These are phyloP conservation scores for Battus philenor DNA, from an alignment of 1,140 invertebrate species.

Conservation along the genomic window DNA sequence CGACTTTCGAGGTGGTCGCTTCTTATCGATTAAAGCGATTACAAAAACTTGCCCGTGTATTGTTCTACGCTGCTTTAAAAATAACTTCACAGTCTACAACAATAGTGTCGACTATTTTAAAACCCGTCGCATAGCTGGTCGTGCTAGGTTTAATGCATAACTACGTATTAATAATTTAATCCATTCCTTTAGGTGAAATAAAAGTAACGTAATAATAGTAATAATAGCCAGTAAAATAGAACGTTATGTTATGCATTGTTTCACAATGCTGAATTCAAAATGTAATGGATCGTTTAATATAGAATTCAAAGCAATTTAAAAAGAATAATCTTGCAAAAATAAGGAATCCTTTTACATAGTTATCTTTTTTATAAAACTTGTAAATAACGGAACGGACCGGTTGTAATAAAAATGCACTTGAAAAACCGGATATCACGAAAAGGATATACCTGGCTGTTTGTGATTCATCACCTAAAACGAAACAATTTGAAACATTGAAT, in stretches of 20 bases:
- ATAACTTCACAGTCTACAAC: constrained; percentile 39
- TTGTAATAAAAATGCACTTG: constrained; percentile 8
- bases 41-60: constrained; percentile 37
- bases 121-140: no score
- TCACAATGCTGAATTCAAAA: constrained; percentile 23
- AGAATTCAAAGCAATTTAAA: neutral
- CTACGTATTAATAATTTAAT: no score
- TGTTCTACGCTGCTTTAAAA: constrained; percentile 39
- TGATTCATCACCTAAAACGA: constrained; percentile 8
- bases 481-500: neutral
- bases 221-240: constrained; percentile 16
- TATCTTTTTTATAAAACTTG: constrained; percentile 8
- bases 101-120: no score
- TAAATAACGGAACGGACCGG: constrained; percentile 9
- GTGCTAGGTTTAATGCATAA: no score
- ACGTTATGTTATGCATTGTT: constrained; percentile 29
- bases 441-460: constrained; percentile 1
- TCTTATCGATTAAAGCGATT: constrained; percentile 34
- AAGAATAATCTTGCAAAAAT: neutral
- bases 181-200: constrained; percentile 18
- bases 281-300: constrained; percentile 25
- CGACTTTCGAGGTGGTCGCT: constrained; percentile 31
- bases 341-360: neutral
- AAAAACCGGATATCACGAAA: constrained; percentile 7
- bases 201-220: neutral